Evolutionary conservation across 1,140 invertebrate genomes (phyloP).

Genomic region (Saccostrea cuccullata): DNA sequence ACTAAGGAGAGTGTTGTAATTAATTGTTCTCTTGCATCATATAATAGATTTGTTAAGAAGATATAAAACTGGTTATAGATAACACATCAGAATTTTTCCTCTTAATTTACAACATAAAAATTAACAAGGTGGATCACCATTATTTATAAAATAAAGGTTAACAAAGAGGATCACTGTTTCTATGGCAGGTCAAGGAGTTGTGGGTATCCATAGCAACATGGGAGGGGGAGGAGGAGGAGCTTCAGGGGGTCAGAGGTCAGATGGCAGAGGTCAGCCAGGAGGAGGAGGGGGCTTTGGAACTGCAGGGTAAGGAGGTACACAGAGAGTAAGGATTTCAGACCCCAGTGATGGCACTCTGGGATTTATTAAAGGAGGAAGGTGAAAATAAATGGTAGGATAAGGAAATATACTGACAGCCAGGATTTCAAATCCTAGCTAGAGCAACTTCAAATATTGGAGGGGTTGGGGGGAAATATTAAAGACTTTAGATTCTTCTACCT

Average conservation of each 20-base stretch:
- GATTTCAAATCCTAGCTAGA: too few relatives aligned
- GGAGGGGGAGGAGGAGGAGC: constrained; percentile 62
- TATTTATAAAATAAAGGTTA: too few relatives aligned
- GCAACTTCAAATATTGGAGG: too few relatives aligned
- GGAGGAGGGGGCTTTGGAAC: constrained; percentile 67
- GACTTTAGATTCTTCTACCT: too few relatives aligned
- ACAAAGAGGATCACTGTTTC: not conserved
- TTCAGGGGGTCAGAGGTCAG: constrained; percentile 46
- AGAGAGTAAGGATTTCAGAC: not conserved
- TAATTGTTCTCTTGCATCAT: too few relatives aligned
- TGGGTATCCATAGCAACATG: not conserved
- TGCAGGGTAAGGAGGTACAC: constrained; percentile 52
- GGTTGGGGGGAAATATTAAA: too few relatives aligned
- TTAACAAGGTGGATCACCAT: too few relatives aligned
- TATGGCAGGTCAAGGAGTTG: not conserved
- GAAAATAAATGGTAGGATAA: not conserved
- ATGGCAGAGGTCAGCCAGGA: constrained; percentile 59
- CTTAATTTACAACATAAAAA: too few relatives aligned
- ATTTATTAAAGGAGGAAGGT: not conserved
- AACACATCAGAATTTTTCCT: too few relatives aligned
- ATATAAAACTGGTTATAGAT: too few relatives aligned
- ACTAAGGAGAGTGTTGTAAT: too few relatives aligned
- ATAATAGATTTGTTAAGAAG: too few relatives aligned
- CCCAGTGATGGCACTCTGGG: not conserved
- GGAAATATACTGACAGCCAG: not conserved